A percentile compares a stretch with the other conserved stretches of the same genome.
Evolutionary conservation across 1,140 invertebrate genomes (phyloP).

Genomic region (Diprion similis): DNA sequence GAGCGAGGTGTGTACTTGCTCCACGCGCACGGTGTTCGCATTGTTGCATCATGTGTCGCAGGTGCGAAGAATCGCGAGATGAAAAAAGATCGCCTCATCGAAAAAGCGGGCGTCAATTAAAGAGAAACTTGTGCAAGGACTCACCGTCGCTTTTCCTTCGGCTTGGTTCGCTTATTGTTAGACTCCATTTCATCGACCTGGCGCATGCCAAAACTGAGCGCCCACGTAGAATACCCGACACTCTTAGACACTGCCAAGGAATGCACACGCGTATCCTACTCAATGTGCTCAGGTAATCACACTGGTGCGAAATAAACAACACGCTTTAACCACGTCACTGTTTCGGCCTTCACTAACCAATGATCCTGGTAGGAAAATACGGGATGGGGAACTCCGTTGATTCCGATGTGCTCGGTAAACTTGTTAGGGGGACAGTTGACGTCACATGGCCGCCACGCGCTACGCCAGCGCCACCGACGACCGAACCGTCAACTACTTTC

Average conservation of each 20-base stretch:
- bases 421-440: background rate
- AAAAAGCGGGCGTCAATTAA: background rate
- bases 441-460: background rate
- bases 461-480: background rate
- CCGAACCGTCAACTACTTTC: background rate
- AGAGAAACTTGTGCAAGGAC: background rate
- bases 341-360: background rate
- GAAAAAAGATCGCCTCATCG: background rate
- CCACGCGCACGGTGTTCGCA: background rate
- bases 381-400: background rate
- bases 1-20: no score
- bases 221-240: conserved; percentile 20
- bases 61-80: background rate
- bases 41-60: background rate
- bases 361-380: background rate
- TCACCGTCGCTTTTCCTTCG: conserved; percentile 43
- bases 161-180: conserved; percentile 25
- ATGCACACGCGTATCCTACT: conserved; percentile 27
- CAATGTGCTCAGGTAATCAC: background rate
- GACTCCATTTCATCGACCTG: conserved; percentile 8
- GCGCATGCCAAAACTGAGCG: background rate
- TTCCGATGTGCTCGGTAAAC: background rate
- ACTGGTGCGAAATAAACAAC: background rate
- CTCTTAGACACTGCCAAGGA: conserved; percentile 45
- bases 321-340: background rate